Base-by-base conservation (phyloP, 2,797 vertebrate genomes). In the Linurgus olivaceus region DNA sequence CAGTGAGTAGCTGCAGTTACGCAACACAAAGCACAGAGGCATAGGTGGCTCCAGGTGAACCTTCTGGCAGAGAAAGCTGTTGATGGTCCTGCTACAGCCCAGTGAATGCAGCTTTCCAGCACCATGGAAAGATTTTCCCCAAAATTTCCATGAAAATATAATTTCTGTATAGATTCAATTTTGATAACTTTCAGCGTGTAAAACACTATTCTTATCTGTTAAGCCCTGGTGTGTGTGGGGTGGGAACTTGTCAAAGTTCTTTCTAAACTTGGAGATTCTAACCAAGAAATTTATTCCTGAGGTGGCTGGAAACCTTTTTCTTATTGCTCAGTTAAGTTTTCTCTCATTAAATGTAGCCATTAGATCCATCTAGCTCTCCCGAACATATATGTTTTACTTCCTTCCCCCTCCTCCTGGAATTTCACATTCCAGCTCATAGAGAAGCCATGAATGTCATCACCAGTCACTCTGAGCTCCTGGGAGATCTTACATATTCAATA, bases 401-500 rank as follows among this genome's bases (percentile, higher is more conserved):
- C 51, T 70, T 70, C 17, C 8, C 23, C 3, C 3, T 63, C 25
- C 37, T 24, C 24, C 21, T 61, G 45, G n/a, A 68, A 83, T 77
- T 80, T 81, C 24, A 31, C 20, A 50, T 45, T 80, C n/a, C 19
- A 33, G 13, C 42, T 77, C 50, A 23, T 63, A 44, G 8, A 86
- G 52, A 90, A 71, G 26, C 19, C 17, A 23, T 2, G 8, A 79
- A 90, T 54, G 54, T 20, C 62, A 88, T 26, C 31, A 62, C 2
- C 44, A 66, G 67, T 35, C 10, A 1, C 17, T 72, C 47, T 38
- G 50, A 83, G 28, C 19, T 71, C 44, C 61, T 52, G 6, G 3
- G 26, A 73, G 7, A 24, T 82, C n/a, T 85, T 47, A 54, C 1
- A 31, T 7, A 50, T 42, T 59, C 0, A 0, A 9, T n/a, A 79